Evolutionary conservation across 2,888 invertebrate genomes (phyloP), one percentile per base, ranked within the genome.

Genomic region (Sinelater perroti): DNA sequence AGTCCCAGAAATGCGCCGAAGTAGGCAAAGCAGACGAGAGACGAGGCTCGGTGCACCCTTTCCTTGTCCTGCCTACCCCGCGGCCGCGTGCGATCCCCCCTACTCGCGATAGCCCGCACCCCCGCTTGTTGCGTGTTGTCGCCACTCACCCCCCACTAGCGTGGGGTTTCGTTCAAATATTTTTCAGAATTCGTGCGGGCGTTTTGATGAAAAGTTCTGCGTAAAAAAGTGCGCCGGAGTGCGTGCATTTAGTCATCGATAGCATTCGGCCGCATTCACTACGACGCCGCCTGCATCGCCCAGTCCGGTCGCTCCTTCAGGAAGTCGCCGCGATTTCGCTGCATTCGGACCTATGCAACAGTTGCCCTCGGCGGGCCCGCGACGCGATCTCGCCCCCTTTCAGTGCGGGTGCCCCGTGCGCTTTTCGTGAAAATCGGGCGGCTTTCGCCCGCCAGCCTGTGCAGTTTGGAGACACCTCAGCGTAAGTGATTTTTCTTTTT

Each of bases 101-200:
- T 66, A 65, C 58, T 60, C 57, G 63, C 62, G 57, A 63, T 66
- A 66, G 58, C 66, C 71, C 68, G 68, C 74, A 71, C 70, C 70
- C 71, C 72, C 72, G 70, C 74, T 72, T 70, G 73, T 73, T 71
- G 73, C 75, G 74, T 73, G 73, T 71, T 71, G 67, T 67, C 64
- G 65, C 66, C 60, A 61, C 59, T 61, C 66, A 64, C 64, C 77
- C 75, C 75, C 75, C 73, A 70, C 73, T 72, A 72, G 64, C 66
- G 72, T 67, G 67, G 72, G 71, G 70, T 70, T 70, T 72, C 72
- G 72, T 71, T 72, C 49, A 73, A 75, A 71, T 71, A 73, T 75
- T 76, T 76, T 77, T 75, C 75, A 75, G 76, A 77, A 76, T 74
- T 74, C 72, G 74, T 72, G 73, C 71, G 72, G 73, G 72, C 75